Evolutionary conservation across 2,888 invertebrate species (phyloP), one percentile per base, ranked within the genome.

Genomic region (Drosophila setosimentum): DNA sequence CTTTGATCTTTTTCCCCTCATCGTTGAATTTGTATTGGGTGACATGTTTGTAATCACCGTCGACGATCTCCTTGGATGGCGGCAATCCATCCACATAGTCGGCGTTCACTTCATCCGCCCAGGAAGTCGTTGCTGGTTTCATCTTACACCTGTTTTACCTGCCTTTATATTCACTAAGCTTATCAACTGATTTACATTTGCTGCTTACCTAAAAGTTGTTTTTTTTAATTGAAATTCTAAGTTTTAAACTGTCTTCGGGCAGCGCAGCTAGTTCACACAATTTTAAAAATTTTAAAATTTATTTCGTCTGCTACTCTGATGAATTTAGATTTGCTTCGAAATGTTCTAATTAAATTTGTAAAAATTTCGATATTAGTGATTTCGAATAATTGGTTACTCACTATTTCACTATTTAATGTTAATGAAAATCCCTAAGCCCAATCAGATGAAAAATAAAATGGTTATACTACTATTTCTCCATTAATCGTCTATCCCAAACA

Each of bases 51-150:
- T 96, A 94, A 33, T 97, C 97, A 93, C 98, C 98, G 91, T 97
- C 97, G 16, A 96, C 94, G 16, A 96, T 95, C 93, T 97, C 97
- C 11, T 96, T 95, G 4, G 96, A 95, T 57, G 96, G 95, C 21
- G 97, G 95, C 37, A 96, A 91, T 2, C 95, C 95, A 87, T 96
- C 96, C 76, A 73, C 96, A 80, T 96, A 95, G 91, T 97, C 98
- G 33, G 97, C 96, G 91, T 99, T 98, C 1, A 98, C 98, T 92
- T 98, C 98, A 94, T 99, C 99, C 53, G 98, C 99, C 99, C 99
- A 99, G 79, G 98, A 98, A 55, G 97, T 96, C 92, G 96, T 97
- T 45, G 96, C 95, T 90, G 97, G 96, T 81, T 96, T 96, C 77
- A 95, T 84, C 16, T 16, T 30, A 2, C 16, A 16, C 5, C 11